Base-by-base conservation (phyloP, 2,113 vertebrate genomes). In the Rutilus rutilus region DNA sequence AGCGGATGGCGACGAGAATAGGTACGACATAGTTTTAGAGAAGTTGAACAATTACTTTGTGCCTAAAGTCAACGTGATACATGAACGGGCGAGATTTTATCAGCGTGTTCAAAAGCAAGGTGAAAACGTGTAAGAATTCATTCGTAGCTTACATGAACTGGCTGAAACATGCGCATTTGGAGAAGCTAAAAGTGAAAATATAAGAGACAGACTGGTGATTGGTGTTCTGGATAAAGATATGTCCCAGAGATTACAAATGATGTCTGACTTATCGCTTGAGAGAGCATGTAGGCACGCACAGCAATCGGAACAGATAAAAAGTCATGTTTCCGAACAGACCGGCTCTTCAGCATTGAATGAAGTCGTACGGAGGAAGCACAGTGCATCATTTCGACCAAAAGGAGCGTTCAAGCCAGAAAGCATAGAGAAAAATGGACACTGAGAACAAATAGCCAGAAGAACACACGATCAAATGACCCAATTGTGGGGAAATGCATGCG, bases 191-290 rank as follows among this genome's bases (percentile, higher is more conserved):
- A 47, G 14, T 30, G 25, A 64, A 42, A 36, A 78, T 5, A 85
- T 85, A 27, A 65, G 73, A 75, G 74, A 76, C 54, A 39, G n/a
- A 47, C 69, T 67, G 8, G 74, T 85, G 42, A 78, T 85, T 30
- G 74, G 71, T 17, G 74, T 85, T 45, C 27, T 39, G 3, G 30
- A 85, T 17, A 36, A 62, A 23, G 36, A 52, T 1, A 17, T 60
- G 30, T 85, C 83, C 4, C 36, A 78, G 23, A 85, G 59, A n/a
- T 25, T 62, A 19, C 57, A 85, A 64, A 77, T 77, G 73, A 60
- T 60, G 74, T 45, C 64, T 21, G 45, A 83, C 39, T 57, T 83
- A 4, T 71, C 50, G 4, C 33, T 71, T 6, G 17, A 71, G 6
- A 71, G 6, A 21, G 33, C 4, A 14, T 50, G 47, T 11, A 50